Evolutionary conservation across 2,797 vertebrate species (phyloP), one percentile per base, ranked within the genome.

Genomic region (Arctocebus calabarensis): DNA sequence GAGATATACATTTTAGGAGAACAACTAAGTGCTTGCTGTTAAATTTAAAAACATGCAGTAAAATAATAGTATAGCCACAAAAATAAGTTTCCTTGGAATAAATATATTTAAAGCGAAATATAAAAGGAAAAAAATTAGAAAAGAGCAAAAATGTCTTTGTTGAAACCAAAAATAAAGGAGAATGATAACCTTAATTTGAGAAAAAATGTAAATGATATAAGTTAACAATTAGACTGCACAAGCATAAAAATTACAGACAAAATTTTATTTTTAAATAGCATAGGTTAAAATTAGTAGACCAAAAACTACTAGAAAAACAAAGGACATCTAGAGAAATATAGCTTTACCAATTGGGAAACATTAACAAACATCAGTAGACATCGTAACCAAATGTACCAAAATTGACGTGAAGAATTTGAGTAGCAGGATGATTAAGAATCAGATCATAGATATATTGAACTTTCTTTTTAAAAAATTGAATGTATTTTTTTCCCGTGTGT

Each of bases 381-480:
- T 55, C 84, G 14, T 91, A 32, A 84, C 84, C 8, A 40, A 94
- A 43, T 43, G 61, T 23, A 29, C 7, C 61, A 27, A 84, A 74
- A 40, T 32, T 78, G 14, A 74, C 8, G 37, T 66, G 45, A 6
- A 73, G 29, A 32, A 88, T 55, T 52, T 66, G 45, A 64, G n/a
- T 32, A 66, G 34, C 55, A 59, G 17, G 45, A 66, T 79, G 73
- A 11, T 57, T 64, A 73, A 64, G 3, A 20, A 88, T 52, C 78
- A 81, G 14, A 52, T 66, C 37, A 74, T 32, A 73, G 20, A 32
- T 37, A 91, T 79, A 71, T 45, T 79, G 34, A 88, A 59, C 10
- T 66, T 57, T 48, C 19, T 91, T 16, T 48, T 73, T 95, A 40
- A 88, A 94, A 94, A 88, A 48, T 64, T 37, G 17, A 64, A 74